phyloP scores from a whole-genome alignment of 2,113 vertebrate genomes.

The Plectropomus leopardus region DNA sequence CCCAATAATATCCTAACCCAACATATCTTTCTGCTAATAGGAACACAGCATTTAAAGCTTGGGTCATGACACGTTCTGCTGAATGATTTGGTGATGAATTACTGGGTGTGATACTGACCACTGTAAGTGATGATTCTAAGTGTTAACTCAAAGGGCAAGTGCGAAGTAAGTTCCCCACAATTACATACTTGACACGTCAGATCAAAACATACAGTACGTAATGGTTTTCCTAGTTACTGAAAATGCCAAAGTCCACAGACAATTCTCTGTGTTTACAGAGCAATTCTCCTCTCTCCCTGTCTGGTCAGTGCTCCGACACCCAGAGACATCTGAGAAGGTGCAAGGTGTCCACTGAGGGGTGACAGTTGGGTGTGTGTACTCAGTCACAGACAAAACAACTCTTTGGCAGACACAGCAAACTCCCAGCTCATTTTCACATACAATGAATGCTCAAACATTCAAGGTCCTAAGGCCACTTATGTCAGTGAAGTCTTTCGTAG shows the following conservation, averaged over 20 bases:
- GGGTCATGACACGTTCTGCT: conserved; percentile 30
- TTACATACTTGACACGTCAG: conserved; percentile 60
- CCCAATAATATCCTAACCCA: too few relatives aligned
- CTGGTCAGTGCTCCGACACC: conserved; percentile 32
- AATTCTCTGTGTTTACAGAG: conserved; percentile 50
- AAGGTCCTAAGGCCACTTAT: conserved; percentile 52
- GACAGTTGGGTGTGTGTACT: conserved; percentile 67
- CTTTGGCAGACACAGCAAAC: conserved; percentile 56
- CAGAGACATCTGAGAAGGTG: conserved; percentile 47
- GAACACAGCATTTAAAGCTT: conserved; percentile 17
- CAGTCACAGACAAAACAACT: conserved; percentile 77
- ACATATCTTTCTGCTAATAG: neutral
- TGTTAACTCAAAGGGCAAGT: conserved; percentile 57
- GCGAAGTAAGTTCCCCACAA: conserved; percentile 55
- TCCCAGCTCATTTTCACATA: conserved; percentile 55
- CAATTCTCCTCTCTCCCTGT: conserved; percentile 44
- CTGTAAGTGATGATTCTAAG: conserved; percentile 36
- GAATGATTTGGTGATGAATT: conserved; percentile 49
- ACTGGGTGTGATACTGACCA: conserved; percentile 52
- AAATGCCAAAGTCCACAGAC: conserved; percentile 41
- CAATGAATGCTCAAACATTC: conserved; percentile 50
- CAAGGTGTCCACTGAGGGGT: conserved; percentile 63
- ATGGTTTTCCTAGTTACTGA: conserved; percentile 54
- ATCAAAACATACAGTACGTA: conserved; percentile 68
- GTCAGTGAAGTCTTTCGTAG: conserved; percentile 31